Conservation (phyloP, 2,888 invertebrate species). For the Perdita meconis region DNA sequence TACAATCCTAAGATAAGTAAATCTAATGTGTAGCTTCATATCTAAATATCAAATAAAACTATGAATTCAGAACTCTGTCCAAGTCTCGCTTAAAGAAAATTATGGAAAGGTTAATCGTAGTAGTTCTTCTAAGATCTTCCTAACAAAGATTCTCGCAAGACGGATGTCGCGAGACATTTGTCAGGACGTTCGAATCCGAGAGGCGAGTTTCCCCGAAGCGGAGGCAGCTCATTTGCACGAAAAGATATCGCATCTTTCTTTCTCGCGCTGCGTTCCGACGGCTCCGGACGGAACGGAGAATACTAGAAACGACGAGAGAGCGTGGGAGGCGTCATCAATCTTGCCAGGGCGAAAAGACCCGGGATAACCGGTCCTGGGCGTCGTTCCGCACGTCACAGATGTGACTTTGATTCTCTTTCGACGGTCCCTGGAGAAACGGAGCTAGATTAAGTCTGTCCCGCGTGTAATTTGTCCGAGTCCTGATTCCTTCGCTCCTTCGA, state of each 20-base stretch:
- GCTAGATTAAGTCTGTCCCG: constrained; percentile 80
- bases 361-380: constrained; percentile 73
- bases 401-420: constrained; percentile 83
- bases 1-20: no score
- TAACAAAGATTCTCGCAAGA: constrained; percentile 59
- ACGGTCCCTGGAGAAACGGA: constrained; percentile 80
- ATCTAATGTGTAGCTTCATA: no score
- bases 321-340: constrained; percentile 80
- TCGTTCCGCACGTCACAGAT: constrained; percentile 82
- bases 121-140: no score
- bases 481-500: constrained; percentile 55
- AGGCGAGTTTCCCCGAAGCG: constrained; percentile 21
- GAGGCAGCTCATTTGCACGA: constrained; percentile 69
- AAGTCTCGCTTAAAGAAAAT: not conserved
- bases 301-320: constrained; percentile 52
- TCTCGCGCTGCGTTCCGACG: constrained; percentile 43
- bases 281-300: constrained; percentile 45
- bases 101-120: no score
- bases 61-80: no score
- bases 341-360: constrained; percentile 75
- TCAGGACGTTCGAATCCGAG: constrained; percentile 54
- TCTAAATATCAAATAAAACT: no score
- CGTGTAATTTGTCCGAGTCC: constrained; percentile 78
- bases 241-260: constrained; percentile 60
- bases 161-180: constrained; percentile 68